A percentile compares a stretch with the other conserved stretches of the same genome.
Evolutionary conservation across 2,888 invertebrate species (phyloP).

Genomic region (Drosophila stalkeri): DNA sequence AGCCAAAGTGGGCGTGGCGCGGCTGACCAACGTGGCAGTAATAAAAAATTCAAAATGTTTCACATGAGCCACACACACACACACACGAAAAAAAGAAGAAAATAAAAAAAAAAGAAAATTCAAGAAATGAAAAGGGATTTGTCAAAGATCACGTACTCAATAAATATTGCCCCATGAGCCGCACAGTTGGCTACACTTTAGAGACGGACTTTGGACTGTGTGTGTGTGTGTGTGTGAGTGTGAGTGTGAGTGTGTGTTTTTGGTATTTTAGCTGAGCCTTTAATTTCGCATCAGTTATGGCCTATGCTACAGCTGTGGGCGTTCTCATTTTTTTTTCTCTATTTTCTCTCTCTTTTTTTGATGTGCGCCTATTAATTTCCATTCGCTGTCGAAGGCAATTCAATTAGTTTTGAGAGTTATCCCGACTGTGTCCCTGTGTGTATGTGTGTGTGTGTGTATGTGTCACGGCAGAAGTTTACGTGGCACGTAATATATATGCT

Average conservation of each 20-base stretch:
- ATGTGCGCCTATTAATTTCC: constrained; percentile 78
- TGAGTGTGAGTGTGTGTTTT: constrained; percentile 8
- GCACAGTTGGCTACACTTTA: constrained; percentile 73
- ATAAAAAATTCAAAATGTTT: constrained; percentile 85
- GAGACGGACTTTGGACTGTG: constrained; percentile 25
- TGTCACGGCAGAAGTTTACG: constrained; percentile 40
- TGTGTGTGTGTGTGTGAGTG: constrained; percentile 7
- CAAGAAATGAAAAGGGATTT: constrained; percentile 70
- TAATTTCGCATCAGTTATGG: constrained; percentile 56
- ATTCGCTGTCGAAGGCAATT: constrained; percentile 64
- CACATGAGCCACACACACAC: constrained; percentile 74
- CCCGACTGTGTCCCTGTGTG: constrained; percentile 23
- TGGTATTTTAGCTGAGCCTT: constrained; percentile 37
- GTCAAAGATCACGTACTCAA: constrained; percentile 85
- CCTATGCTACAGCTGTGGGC: constrained; percentile 52
- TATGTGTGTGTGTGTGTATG: not conserved
- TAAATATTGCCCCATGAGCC: constrained; percentile 85
- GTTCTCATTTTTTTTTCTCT: constrained; percentile 41
- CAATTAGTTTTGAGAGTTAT: constrained; percentile 66
- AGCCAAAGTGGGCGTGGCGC: not conserved
- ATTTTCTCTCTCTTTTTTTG: constrained; percentile 50
- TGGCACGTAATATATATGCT: constrained; percentile 78
- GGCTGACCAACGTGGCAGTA: constrained; percentile 60
- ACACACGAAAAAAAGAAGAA: not conserved
- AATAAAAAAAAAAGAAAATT: not conserved